These are phyloP conservation scores for Notarius quadriscutis DNA, from an alignment of 2,113 vertebrate genomes.

Conservation along the genomic window DNA sequence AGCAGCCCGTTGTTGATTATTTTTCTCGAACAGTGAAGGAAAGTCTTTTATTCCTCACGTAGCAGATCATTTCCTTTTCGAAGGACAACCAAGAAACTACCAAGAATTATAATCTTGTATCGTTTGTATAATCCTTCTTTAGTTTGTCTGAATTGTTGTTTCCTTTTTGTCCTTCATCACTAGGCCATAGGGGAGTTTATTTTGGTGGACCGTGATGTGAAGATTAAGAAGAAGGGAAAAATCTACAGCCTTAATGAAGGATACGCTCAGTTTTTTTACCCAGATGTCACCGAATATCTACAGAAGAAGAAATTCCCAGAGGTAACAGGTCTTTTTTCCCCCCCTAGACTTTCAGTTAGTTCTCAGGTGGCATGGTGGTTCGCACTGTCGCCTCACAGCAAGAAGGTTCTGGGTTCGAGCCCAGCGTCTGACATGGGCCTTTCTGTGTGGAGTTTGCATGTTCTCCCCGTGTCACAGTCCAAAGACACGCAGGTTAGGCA, in stretches of 20 bases:
- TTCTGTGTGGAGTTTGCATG: too few species aligned
- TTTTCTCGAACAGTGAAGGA: not conserved
- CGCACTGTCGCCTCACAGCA: too few species aligned
- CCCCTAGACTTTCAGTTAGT: too few species aligned
- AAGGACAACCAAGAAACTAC: not conserved
- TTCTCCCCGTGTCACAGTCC: too few species aligned
- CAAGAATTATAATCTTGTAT: not conserved
- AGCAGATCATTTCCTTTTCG: not conserved
- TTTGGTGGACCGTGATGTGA: constrained; percentile 88
- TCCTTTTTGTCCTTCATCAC: not conserved
- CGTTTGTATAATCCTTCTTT: not conserved
- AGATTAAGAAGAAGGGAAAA: constrained; percentile 93
- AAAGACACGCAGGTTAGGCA: too few species aligned
- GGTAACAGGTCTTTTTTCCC: constrained; percentile 65
- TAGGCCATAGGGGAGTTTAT: constrained; percentile 97
- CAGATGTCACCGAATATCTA: constrained; percentile 85
- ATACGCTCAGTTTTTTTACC: constrained; percentile 89
- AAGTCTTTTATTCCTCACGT: not conserved
- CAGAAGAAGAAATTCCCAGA: constrained; percentile 91
- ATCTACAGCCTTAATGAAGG: constrained; percentile 98
- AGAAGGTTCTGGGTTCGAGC: too few species aligned
- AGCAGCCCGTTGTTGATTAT: not conserved
- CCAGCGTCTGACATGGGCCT: too few species aligned
- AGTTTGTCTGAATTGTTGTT: not conserved
- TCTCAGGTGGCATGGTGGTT: too few species aligned